Percentiles rank a stretch among this genome's conserved stretches.
These are phyloP conservation scores for Venusia cambrica DNA, from an alignment of 2,888 invertebrate genomes.

Conservation along the genomic window DNA sequence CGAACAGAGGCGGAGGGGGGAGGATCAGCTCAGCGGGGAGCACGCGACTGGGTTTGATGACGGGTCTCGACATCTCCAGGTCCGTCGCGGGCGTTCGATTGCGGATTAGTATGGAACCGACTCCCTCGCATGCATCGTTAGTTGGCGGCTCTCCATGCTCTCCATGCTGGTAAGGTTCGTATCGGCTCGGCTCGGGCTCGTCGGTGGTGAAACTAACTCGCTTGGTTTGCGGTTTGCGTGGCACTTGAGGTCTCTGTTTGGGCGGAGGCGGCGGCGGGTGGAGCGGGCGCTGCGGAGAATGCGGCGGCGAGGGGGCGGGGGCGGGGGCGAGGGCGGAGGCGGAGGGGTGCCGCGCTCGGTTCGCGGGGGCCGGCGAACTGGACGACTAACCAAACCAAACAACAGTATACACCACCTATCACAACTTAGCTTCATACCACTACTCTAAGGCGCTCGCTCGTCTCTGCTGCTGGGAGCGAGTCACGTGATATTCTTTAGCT, in stretches of 20 bases:
- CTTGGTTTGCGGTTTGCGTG: constrained; percentile 71
- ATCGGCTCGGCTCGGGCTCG: constrained; percentile 44
- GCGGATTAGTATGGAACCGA: constrained; percentile 68
- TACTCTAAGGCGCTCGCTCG: constrained; percentile 44
- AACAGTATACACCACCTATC: constrained; percentile 58
- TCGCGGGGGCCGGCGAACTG: constrained; percentile 61
- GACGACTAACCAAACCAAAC: constrained; percentile 77
- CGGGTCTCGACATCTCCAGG: constrained; percentile 52
- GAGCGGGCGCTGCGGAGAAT: constrained; percentile 41
- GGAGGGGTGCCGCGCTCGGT: constrained; percentile 54
- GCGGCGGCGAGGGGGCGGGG: constrained; percentile 35
- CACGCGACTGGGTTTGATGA: constrained; percentile 52
- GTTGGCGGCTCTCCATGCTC: constrained; percentile 47
- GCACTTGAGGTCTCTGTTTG: constrained; percentile 71
- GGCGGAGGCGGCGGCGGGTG: constrained; percentile 55
- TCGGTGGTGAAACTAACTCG: constrained; percentile 77
- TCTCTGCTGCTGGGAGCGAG: constrained; percentile 29
- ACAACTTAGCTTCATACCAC: constrained; percentile 35
- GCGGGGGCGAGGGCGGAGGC: constrained; percentile 44
- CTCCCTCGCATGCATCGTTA: constrained; percentile 75
- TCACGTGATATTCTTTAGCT: constrained; percentile 23
- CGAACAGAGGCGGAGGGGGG: constrained; percentile 74
- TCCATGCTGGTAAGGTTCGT: constrained; percentile 55
- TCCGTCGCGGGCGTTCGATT: constrained; percentile 52
- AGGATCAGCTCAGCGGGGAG: constrained; percentile 72